Conservation (phyloP, 2,797 vertebrate genomes). For the Myiotriccus ornatus region DNA sequence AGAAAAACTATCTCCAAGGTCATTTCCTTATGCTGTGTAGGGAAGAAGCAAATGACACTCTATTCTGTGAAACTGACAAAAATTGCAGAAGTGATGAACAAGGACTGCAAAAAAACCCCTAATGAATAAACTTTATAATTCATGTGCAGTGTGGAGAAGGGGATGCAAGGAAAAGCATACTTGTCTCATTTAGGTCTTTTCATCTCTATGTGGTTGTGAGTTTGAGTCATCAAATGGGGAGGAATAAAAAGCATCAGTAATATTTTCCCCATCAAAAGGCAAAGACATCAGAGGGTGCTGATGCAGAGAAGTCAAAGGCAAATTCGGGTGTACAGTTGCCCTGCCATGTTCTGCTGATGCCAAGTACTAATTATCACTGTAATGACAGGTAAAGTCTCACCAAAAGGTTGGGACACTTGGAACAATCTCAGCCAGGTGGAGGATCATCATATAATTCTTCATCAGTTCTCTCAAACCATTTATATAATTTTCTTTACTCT, state of each 20-base stretch:
- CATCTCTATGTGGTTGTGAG: conserved; percentile 24
- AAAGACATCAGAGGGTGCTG: neutral
- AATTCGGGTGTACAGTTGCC: neutral
- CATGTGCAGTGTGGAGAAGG: neutral
- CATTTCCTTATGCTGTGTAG: neutral
- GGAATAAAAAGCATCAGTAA: conserved; percentile 27
- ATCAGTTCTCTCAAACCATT: neutral
- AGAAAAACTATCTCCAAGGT: neutral
- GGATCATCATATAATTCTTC: neutral
- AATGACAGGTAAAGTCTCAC: neutral
- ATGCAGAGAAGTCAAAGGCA: neutral
- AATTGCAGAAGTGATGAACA: conserved; percentile 3
- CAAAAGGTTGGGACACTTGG: neutral
- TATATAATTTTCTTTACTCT: neutral
- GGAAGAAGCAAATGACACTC: neutral
- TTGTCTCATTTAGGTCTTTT: conserved; percentile 57
- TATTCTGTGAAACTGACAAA: neutral
- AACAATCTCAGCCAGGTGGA: neutral
- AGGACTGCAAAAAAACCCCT: neutral
- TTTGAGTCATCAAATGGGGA: conserved; percentile 53
- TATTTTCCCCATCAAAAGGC: conserved; percentile 16
- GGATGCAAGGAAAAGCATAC: conserved; percentile 23
- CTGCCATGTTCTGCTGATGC: neutral
- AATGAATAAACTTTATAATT: conserved; percentile 46
- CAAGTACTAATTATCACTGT: neutral